Conservation (phyloP, 2,888 invertebrate genomes). For the Athalia cordata region DNA sequence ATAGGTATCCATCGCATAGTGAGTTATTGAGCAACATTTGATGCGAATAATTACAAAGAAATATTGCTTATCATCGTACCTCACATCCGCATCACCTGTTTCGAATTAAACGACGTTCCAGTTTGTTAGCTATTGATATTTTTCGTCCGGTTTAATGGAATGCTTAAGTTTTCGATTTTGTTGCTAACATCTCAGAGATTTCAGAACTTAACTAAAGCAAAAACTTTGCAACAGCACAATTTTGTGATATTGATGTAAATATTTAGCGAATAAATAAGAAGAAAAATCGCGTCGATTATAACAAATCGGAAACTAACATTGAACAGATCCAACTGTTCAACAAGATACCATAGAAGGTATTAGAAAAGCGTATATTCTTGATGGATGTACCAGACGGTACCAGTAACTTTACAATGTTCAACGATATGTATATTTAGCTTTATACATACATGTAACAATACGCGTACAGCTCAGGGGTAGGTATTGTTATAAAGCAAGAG, state of each 20-base stretch:
- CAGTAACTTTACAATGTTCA: conserved; percentile 48
- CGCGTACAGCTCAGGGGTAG: conserved; percentile 22
- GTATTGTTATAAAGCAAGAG: conserved; percentile 45
- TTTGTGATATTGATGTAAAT: no score
- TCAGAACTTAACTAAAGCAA: no score
- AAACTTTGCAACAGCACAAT: no score
- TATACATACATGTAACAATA: not conserved
- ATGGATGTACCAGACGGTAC: conserved; percentile 48
- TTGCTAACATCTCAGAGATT: no score
- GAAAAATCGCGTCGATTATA: not conserved
- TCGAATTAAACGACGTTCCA: no score
- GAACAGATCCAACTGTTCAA: no score
- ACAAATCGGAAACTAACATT: conserved; percentile 1
- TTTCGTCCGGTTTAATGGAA: no score
- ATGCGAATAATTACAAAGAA: conserved; percentile 32
- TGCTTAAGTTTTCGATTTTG: no score
- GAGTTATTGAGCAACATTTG: conserved; percentile 44
- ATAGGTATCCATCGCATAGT: conserved; percentile 8
- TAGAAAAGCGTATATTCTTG: conserved; percentile 29
- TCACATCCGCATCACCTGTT: not conserved
- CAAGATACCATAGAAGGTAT: no score
- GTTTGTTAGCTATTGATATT: no score
- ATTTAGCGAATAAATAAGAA: no score
- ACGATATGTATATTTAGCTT: conserved; percentile 11
- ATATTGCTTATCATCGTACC: conserved; percentile 35